Evolutionary conservation across 2,888 invertebrate species (phyloP), one percentile per base, ranked within the genome.

Genomic region (Apodemia mormo): DNA sequence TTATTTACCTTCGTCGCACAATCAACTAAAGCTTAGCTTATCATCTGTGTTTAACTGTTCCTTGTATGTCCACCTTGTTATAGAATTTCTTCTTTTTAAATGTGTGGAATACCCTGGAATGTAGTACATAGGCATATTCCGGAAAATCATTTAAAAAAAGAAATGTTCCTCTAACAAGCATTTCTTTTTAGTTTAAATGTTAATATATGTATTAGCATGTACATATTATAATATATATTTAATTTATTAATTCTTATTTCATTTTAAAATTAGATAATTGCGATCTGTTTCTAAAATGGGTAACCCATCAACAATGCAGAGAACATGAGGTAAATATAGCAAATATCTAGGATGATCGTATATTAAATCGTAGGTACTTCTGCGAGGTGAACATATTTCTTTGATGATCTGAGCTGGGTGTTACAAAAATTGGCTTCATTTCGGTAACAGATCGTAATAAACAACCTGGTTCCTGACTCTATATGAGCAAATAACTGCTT

Each of bases 261-360:
- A 81, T 85, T 79, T 81, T 80, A 81, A 72, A 80, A 79, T 81
- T 84, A 81, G 81, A 82, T 82, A 83, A 90, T 92, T 92, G 92
- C 92, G 92, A 92, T 92, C 92, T 92, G 92, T 92, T 92, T 82
- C 92, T 92, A 83, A 92, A 92, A 92, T 92, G 92, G 88, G 86
- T 85, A 83, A 85, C 86, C 85, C 83, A 72, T 77, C 75, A 40
- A 70, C 64, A 52, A 65, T 52, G 29, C 66, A 67, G 69, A 68
- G 68, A 49, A 67, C 65, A 66, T 66, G 29, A 61, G 61, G 61
- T 61, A 61, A 61, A 61, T 61, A 61, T 61, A 61, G 61, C 14
- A 29, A 61, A 61, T 61, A 71, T 69, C 66, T 66, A 67, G 67
- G 67, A 52, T 67, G 65, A 56, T 67, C 40, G 65, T 68, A 67